Evolutionary conservation across 2,797 vertebrate genomes (phyloP).

Genomic region (Schizopygopsis pylzovi): DNA sequence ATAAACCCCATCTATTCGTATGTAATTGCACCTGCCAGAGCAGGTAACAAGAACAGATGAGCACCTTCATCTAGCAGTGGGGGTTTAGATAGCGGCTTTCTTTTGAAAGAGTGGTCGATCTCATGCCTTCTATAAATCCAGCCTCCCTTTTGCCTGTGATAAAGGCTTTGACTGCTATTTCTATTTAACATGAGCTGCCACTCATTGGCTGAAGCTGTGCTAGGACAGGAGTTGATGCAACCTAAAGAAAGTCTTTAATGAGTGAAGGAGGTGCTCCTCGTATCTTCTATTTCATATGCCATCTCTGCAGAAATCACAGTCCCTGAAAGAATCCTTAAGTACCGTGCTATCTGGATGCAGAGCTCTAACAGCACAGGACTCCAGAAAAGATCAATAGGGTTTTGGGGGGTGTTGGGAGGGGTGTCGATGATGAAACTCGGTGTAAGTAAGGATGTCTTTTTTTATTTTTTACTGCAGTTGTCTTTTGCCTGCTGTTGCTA

Average conservation of each 20-base stretch:
- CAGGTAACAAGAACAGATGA: slow-evolving; percentile 81
- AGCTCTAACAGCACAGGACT: slow-evolving; percentile 71
- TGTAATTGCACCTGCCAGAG: slow-evolving; percentile 74
- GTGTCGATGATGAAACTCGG: slow-evolving; percentile 82
- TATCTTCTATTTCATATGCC: slow-evolving; percentile 70
- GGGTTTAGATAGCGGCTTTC: slow-evolving; percentile 65
- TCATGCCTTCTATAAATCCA: slow-evolving; percentile 70
- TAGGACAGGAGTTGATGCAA: slow-evolving; percentile 78
- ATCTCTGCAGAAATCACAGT: slow-evolving; percentile 78
- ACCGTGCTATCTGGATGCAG: slow-evolving; percentile 77
- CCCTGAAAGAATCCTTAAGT: slow-evolving; percentile 73
- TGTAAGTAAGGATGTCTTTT: slow-evolving; percentile 73
- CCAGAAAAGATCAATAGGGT: slow-evolving; percentile 76
- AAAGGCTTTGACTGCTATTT: slow-evolving; percentile 13
- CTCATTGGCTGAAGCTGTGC: slow-evolving; percentile 62
- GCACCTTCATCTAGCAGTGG: slow-evolving; percentile 65
- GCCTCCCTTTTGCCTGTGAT: neutral
- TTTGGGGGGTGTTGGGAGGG: slow-evolving; percentile 71
- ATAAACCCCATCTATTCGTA: slow-evolving; percentile 68
- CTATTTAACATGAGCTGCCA: slow-evolving; percentile 41
- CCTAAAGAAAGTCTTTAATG: slow-evolving; percentile 74
- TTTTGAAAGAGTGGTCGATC: slow-evolving; percentile 69
- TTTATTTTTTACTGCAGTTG: slow-evolving; percentile 51
- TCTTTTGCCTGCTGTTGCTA: slow-evolving; percentile 74
- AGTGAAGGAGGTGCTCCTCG: slow-evolving; percentile 57